Percentiles rank a stretch among this genome's conserved stretches.
phyloP scores from a whole-genome alignment of 2,113 vertebrate species.

The Caloenas nicobarica region DNA sequence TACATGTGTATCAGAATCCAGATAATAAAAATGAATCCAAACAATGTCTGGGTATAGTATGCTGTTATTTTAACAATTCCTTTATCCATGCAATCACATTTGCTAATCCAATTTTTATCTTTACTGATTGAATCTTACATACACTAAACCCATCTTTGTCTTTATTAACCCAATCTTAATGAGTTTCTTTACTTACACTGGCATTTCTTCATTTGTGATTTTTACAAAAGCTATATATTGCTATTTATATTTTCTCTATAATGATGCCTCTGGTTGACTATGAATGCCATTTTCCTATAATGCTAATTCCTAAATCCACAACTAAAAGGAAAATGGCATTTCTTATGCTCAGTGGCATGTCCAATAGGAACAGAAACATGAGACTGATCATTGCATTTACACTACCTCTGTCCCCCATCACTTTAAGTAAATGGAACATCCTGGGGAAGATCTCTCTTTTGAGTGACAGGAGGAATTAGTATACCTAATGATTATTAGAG shows the following conservation, averaged over 20 bases:
- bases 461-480: background rate
- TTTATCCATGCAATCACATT: background rate
- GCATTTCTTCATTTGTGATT: background rate
- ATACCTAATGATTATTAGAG: background rate
- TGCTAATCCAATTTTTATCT: background rate
- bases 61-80: background rate
- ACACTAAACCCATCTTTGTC: background rate
- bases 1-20: background rate
- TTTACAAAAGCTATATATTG: background rate
- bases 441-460: background rate
- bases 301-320: background rate
- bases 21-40: background rate
- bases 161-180: background rate
- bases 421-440: background rate
- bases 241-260: background rate
- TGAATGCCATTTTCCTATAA: conserved; percentile 24
- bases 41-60: background rate
- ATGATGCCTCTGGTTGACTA: background rate
- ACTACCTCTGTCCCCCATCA: background rate
- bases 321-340: conserved; percentile 31
- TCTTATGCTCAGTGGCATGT: conserved; percentile 1
- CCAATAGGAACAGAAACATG: background rate
- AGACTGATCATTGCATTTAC: background rate
- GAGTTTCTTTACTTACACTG: background rate
- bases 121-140: background rate